Conservation (phyloP, 2,888 invertebrate genomes). For the Agrochola lychnidis region DNA sequence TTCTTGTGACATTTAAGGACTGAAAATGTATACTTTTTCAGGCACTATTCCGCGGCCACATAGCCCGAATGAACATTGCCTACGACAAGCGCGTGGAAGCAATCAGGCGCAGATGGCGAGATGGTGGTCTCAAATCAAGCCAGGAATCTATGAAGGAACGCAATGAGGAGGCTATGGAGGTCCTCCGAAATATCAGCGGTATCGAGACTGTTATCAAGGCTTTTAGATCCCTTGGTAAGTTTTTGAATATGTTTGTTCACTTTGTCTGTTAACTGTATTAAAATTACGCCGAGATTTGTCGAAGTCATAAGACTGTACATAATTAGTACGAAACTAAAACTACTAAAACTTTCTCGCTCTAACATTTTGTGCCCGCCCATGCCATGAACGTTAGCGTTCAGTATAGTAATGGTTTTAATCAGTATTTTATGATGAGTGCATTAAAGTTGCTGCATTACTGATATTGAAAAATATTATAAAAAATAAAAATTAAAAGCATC, state of each 20-base stretch:
- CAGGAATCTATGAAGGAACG: constrained; percentile 83
- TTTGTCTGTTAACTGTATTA: background rate
- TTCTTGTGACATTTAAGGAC: background rate
- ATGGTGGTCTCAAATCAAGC: constrained; percentile 80
- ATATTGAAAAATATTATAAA: background rate
- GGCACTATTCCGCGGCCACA: constrained; percentile 90
- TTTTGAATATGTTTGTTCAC: background rate
- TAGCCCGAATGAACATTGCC: constrained; percentile 71
- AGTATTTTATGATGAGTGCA: background rate
- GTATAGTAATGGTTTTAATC: background rate
- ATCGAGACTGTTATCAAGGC: constrained; percentile 84
- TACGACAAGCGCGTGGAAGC: constrained; percentile 74
- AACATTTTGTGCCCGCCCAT: background rate
- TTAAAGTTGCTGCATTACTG: background rate
- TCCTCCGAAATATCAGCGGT: constrained; percentile 78
- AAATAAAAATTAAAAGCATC: background rate
- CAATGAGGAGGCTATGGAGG: constrained; percentile 85
- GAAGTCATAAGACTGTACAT: background rate
- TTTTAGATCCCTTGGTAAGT: constrained; percentile 83
- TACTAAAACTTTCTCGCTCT: background rate
- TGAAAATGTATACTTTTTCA: constrained; percentile 52
- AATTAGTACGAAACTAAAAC: background rate
- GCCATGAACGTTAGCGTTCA: background rate
- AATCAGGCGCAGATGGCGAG: constrained; percentile 83
- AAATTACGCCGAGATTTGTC: background rate